Evolutionary conservation across 2,113 vertebrate species (phyloP), one percentile per base, ranked within the genome.

Genomic region (Asarcornis scutulata): DNA sequence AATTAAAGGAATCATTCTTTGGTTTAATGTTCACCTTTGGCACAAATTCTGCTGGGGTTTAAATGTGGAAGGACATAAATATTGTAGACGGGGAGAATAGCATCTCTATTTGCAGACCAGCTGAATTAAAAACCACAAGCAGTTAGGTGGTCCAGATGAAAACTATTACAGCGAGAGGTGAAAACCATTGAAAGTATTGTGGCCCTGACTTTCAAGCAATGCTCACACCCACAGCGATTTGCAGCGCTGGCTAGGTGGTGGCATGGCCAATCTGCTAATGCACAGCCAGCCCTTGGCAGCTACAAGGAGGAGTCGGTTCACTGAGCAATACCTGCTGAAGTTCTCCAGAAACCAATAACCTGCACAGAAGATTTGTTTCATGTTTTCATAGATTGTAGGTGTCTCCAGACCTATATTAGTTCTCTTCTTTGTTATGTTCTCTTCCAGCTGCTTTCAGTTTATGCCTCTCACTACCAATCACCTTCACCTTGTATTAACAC

Each of bases 1-100:
- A 94, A 93, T 96, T 93, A 93, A 94, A 96, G 42, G 68, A 78
- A 73, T 88, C 3, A 1, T 73, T 96, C 69, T 92, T 83, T 59
- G 18, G 69, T 84, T 94, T 92, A 82, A 89, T 32, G 34, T 62
- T 96, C 86, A 96, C 96, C 58, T 96, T 96, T 96, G 77, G 74
- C 88, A 94, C 66, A 59, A 59, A 92, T 92, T 94, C 90, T 92
- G 6, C 29, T 32, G 66, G 67, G 22, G n/a, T 90, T 83, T 91
- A 88, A 92, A 76, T 2, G 4, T 69, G 58, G 77, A 84, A 92
- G 62, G 67, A 79, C 26, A 69, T 93, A 90, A 93, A 92, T 89
- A 91, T 8, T 48, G 62, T 64, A 27, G 0, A 0, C 69, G 66
- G 27, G 44, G 62, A 69, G 80, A 96, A 89, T 31, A 93, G 36